These are phyloP conservation scores for Sinohyriopsis cumingii DNA, from an alignment of 2,888 invertebrate genomes.

Conservation along the genomic window DNA sequence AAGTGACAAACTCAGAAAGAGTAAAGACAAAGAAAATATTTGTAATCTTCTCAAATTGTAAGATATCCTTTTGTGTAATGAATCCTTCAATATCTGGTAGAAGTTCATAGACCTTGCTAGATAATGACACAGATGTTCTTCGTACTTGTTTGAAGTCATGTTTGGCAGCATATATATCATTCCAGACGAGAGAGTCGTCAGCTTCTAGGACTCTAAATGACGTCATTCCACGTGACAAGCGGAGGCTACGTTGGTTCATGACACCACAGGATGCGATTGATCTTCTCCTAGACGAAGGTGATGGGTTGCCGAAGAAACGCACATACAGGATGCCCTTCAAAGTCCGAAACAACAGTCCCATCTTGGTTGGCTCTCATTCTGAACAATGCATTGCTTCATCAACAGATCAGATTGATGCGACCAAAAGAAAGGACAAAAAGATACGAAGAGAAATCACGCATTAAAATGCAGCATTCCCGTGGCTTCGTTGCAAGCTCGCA, in stretches of 20 bases:
- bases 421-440: too few species aligned
- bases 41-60: neutral
- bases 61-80: too few species aligned
- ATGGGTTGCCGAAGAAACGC: conserved; percentile 6
- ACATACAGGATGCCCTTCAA: too few species aligned
- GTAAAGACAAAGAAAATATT: conserved; percentile 1
- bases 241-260: conserved; percentile 30
- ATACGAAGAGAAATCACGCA: too few species aligned
- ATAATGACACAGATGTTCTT: neutral
- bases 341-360: too few species aligned
- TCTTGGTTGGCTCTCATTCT: too few species aligned
- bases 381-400: too few species aligned
- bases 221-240: conserved; percentile 18
- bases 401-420: too few species aligned
- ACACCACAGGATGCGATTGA: conserved; percentile 25
- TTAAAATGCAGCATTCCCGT: too few species aligned
- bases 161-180: neutral
- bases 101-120: conserved; percentile 5
- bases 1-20: neutral
- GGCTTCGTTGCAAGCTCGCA: too few species aligned
- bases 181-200: conserved; percentile 11
- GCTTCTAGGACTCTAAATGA: conserved; percentile 19
- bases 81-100: too few species aligned
- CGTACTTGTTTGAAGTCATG: neutral
- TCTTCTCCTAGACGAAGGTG: conserved; percentile 16